Conservation (phyloP, 2,113 vertebrate species). For the Grantiella picta region DNA sequence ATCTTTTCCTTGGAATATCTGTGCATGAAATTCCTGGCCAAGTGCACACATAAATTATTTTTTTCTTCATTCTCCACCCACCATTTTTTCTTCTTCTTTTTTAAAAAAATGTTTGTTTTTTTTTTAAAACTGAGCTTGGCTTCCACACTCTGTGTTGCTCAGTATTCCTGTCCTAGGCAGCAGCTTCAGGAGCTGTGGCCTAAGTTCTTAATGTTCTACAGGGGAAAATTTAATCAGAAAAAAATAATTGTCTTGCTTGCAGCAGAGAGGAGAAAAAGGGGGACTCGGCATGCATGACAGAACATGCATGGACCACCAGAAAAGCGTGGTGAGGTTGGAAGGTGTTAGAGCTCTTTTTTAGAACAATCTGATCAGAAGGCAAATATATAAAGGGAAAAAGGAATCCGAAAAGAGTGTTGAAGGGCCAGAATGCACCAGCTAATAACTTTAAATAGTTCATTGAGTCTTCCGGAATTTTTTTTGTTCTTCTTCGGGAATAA, state of each 20-base stretch:
- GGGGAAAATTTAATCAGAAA: slow-evolving; percentile 77
- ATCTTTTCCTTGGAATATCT: background rate
- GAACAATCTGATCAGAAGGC: slow-evolving; percentile 76
- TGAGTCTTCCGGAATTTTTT: slow-evolving; percentile 82
- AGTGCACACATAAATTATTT: background rate
- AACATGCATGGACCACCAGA: slow-evolving; percentile 74
- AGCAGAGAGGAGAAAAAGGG: slow-evolving; percentile 2
- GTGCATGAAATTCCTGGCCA: background rate
- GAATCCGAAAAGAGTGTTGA: slow-evolving; percentile 71
- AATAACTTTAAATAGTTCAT: slow-evolving; percentile 85
- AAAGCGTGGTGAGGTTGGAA: slow-evolving; percentile 64
- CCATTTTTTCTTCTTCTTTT: background rate
- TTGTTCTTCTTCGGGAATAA: slow-evolving; percentile 87
- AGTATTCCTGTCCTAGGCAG: background rate
- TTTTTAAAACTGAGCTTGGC: background rate
- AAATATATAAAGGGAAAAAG: slow-evolving; percentile 70
- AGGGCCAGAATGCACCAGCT: slow-evolving; percentile 74
- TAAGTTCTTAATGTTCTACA: slow-evolving; percentile 74
- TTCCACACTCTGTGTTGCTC: background rate
- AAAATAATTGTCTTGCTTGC: slow-evolving; percentile 77
- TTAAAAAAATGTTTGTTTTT: too few relatives aligned
- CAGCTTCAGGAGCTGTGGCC: slow-evolving; percentile 11
- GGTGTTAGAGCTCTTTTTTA: slow-evolving; percentile 62
- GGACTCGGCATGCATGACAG: slow-evolving; percentile 54
- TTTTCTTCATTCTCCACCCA: background rate